Conservation (phyloP, 2,113 vertebrate genomes). For the Aegotheles bennettii region DNA sequence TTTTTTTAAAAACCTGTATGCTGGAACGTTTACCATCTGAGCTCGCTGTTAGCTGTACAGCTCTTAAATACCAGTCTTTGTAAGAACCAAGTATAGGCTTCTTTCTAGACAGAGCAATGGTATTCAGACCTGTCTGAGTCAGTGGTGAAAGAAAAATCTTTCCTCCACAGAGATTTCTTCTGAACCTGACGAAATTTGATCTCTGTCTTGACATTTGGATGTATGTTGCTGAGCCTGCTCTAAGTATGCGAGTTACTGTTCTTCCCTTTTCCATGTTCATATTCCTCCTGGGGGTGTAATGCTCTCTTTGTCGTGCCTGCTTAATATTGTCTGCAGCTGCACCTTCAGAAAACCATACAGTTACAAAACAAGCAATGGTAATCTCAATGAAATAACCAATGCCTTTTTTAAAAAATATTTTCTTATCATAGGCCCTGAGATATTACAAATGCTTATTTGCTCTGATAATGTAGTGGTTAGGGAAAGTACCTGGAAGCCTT, state of each 20-base stretch:
- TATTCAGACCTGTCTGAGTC: not conserved
- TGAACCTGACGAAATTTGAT: not conserved
- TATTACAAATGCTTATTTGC: not conserved
- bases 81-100: not conserved
- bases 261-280: not conserved
- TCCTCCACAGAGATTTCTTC: not conserved
- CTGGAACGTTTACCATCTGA: not conserved
- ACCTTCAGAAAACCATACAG: not conserved
- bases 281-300: not conserved
- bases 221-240: not conserved
- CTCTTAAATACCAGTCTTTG: not conserved
- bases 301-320: not conserved
- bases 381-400: not conserved
- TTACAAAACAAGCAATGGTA: not conserved
- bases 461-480: not conserved
- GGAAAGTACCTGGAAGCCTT: not conserved
- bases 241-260: not conserved
- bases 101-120: not conserved
- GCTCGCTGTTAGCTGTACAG: not conserved
- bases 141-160: slow-evolving; percentile 1
- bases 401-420: not conserved
- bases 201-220: not conserved
- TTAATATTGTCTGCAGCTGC: not conserved
- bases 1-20: not conserved
- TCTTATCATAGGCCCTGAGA: not conserved